Percentiles rank a stretch among this genome's conserved stretches.
phyloP scores from a whole-genome alignment of 2,797 vertebrate genomes.

The Acrocephalus scirpaceus region DNA sequence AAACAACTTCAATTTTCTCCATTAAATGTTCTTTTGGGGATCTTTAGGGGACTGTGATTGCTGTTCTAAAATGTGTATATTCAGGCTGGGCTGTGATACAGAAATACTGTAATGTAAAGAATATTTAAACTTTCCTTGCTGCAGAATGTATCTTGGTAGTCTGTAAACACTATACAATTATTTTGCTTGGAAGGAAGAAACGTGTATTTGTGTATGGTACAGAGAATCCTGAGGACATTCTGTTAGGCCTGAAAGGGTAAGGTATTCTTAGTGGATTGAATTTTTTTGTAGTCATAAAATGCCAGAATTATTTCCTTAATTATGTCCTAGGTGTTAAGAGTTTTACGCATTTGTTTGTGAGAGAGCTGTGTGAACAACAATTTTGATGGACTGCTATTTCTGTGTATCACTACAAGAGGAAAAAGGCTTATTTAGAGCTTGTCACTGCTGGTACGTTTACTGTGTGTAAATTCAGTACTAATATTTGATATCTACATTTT shows the following conservation, averaged over 20 bases:
- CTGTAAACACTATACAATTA: not conserved
- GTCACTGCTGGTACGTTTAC: not conserved
- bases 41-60: not conserved
- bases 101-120: not conserved
- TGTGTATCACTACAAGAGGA: not conserved
- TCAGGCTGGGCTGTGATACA: not conserved
- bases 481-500: not conserved
- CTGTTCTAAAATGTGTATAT: not conserved
- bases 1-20: not conserved
- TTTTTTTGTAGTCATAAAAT: not conserved
- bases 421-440: not conserved
- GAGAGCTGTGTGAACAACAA: not conserved
- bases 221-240: not conserved
- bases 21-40: not conserved
- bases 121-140: not conserved
- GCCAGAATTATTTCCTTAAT: not conserved
- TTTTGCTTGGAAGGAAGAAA: not conserved
- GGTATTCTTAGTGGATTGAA: not conserved
- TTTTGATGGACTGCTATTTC: not conserved
- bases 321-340: not conserved
- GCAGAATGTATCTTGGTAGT: not conserved
- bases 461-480: not conserved
- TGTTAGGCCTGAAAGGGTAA: not conserved
- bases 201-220: not conserved
- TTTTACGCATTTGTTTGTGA: not conserved